Conservation (phyloP, 1,140 invertebrate species). For the Eriocheir sinensis region DNA sequence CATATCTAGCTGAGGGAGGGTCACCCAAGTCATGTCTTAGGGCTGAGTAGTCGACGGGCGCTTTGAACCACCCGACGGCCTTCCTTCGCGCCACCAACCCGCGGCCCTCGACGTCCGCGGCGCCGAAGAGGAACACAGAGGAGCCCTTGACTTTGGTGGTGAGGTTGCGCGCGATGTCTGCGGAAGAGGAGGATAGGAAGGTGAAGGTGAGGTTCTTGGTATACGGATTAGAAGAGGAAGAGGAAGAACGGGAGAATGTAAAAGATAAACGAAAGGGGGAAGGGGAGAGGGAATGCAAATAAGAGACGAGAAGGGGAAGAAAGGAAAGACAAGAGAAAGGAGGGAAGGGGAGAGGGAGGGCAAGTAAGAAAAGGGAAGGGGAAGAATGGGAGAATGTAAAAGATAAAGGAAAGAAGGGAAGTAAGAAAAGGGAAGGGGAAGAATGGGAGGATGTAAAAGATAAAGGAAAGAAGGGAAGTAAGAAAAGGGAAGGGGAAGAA, state of each 20-base stretch:
- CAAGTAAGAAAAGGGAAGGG: no score
- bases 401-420: no score
- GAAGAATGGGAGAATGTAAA: neutral
- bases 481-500: neutral
- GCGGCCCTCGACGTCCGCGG: slow-evolving; percentile 40
- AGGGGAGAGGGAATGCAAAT: no score
- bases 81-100: slow-evolving; percentile 50
- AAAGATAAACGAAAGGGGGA: no score
- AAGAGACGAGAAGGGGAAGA: no score
- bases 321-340: no score
- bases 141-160: slow-evolving; percentile 29
- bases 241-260: no score
- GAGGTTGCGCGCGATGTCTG: slow-evolving; percentile 77
- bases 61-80: slow-evolving; percentile 60
- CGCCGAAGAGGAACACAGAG: slow-evolving; percentile 57
- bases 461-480: neutral
- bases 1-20: slow-evolving; percentile 31
- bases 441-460: no score
- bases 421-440: no score
- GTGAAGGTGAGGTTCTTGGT: no score
- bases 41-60: neutral
- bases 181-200: neutral
- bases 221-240: no score
- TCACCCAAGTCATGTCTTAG: neutral
- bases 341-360: no score